These are phyloP conservation scores for Pinna nobilis DNA, from an alignment of 1,140 invertebrate genomes.

Conservation along the genomic window DNA sequence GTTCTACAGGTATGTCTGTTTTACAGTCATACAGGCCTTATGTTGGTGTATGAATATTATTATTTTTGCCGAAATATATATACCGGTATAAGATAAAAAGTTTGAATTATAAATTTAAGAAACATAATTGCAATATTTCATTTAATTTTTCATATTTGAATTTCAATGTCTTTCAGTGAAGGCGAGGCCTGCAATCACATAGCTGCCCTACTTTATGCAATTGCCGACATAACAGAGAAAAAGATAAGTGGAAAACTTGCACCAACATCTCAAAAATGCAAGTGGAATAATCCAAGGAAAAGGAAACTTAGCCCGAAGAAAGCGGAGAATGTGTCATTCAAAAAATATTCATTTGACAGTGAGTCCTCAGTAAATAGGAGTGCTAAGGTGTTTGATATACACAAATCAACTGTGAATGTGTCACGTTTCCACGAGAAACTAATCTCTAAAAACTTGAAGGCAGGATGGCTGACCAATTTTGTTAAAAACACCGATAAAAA, in stretches of 20 bases:
- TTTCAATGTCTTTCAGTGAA: conserved; percentile 8
- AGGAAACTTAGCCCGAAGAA: conserved; percentile 6
- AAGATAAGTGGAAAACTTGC: neutral
- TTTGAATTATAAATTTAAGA: neutral
- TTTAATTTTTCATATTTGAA: neutral
- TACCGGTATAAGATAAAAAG: neutral
- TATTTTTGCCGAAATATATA: too few relatives aligned
- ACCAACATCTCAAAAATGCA: neutral
- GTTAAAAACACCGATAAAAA: neutral
- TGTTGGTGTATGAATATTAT: neutral
- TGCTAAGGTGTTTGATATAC: neutral
- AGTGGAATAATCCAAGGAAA: conserved; percentile 11
- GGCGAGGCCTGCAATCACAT: conserved; percentile 18
- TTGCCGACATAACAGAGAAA: neutral
- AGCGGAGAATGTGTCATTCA: neutral
- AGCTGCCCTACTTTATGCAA: conserved; percentile 1
- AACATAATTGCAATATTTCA: neutral
- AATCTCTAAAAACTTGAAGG: neutral
- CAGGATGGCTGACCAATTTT: conserved; percentile 1
- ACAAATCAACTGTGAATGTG: neutral
- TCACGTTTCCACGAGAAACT: neutral
- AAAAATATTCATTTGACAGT: too few relatives aligned
- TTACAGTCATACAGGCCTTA: neutral
- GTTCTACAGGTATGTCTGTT: neutral
- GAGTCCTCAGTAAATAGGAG: too few relatives aligned